Conservation (phyloP, 2,797 vertebrate species). For the Hafferia zeledoni region DNA sequence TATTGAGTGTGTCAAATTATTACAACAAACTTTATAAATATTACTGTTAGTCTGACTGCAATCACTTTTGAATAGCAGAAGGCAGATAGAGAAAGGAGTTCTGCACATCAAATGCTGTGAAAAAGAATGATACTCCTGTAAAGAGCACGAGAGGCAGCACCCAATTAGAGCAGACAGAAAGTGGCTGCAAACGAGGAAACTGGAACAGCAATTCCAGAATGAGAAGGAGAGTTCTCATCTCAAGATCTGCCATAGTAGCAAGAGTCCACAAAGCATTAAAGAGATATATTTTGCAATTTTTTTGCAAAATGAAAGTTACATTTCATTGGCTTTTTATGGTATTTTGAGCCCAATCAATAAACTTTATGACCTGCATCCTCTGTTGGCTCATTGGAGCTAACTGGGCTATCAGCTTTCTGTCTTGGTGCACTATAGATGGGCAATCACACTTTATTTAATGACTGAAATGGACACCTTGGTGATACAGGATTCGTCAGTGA, state of each 20-base stretch:
- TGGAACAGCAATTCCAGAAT: not conserved
- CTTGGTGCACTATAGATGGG: constrained; percentile 6
- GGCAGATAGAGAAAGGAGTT: not conserved
- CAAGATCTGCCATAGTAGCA: not conserved
- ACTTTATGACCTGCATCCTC: constrained; percentile 25
- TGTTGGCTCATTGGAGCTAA: constrained; percentile 22
- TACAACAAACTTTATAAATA: constrained; percentile 26
- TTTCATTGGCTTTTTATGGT: constrained; percentile 48
- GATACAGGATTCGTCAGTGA: constrained; percentile 11
- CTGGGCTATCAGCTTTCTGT: not conserved
- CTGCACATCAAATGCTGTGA: not conserved
- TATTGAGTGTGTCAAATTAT: constrained; percentile 22
- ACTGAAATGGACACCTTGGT: constrained; percentile 14
- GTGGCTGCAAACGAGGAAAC: not conserved
- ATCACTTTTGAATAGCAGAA: not conserved
- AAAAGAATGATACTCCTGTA: not conserved
- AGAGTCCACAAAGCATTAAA: not conserved
- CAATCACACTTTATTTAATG: constrained; percentile 39
- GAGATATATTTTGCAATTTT: not conserved
- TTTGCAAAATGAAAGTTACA: constrained; percentile 8
- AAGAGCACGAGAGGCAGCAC: not conserved
- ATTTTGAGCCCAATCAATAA: constrained; percentile 44
- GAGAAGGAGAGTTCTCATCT: not conserved
- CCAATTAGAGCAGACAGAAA: not conserved
- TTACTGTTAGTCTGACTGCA: not conserved